Percentiles rank a stretch among this genome's conserved stretches.
Conservation (phyloP, 2,888 invertebrate species). For the Apeira syringaria region DNA sequence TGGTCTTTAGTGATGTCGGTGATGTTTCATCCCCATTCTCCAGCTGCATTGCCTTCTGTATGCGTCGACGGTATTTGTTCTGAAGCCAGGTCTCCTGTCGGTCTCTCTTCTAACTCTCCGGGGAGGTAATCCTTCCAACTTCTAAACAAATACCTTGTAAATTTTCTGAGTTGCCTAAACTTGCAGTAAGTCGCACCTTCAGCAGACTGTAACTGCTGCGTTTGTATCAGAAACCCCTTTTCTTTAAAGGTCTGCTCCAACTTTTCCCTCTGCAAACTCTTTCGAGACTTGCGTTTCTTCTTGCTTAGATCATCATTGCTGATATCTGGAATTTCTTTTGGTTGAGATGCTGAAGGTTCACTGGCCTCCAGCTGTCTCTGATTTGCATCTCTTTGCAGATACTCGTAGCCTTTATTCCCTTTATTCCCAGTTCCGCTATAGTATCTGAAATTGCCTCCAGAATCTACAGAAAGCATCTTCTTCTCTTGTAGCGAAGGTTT, state of each 20-base stretch:
- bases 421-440: conserved; percentile 94
- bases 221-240: conserved; percentile 96
- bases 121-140: conserved; percentile 97
- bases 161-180: conserved; percentile 94
- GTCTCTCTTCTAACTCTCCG: conserved; percentile 84
- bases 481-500: conserved; percentile 95
- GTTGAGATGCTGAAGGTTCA: conserved; percentile 44
- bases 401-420: conserved; percentile 91
- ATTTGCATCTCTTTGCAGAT: conserved; percentile 88
- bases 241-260: conserved; percentile 96
- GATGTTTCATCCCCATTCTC: conserved; percentile 54
- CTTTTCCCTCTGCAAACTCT: conserved; percentile 93
- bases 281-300: conserved; percentile 89
- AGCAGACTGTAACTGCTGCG: conserved; percentile 95
- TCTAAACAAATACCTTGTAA: conserved; percentile 94
- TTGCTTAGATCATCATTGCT: conserved; percentile 72
- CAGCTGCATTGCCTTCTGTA: conserved; percentile 37
- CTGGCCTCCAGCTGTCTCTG: conserved; percentile 51
- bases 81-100: conserved; percentile 23
- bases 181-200: conserved; percentile 97
- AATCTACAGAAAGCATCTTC: conserved; percentile 95
- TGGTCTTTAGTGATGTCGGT: conserved; percentile 10
- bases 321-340: conserved; percentile 32
- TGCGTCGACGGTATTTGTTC: conserved; percentile 9
- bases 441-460: conserved; percentile 94